These are phyloP conservation scores for Pachyuromys duprasi DNA, from an alignment of 2,797 vertebrate genomes.

Conservation along the genomic window DNA sequence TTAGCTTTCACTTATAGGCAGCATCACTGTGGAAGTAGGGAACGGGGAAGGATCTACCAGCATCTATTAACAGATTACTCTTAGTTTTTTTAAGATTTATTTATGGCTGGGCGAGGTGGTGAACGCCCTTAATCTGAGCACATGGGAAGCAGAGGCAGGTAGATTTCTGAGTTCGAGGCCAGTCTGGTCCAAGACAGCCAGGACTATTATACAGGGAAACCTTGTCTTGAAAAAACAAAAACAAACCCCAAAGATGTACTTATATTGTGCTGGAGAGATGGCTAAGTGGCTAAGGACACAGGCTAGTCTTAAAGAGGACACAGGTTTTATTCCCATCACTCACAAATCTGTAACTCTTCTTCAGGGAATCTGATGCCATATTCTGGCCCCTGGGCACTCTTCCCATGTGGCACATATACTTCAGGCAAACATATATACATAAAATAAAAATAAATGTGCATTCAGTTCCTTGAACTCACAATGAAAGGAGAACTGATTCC, in stretches of 20 bases:
- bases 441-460: neutral
- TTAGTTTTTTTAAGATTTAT: neutral
- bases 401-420: neutral
- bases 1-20: neutral
- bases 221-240: too few species aligned
- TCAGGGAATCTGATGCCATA: neutral
- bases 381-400: neutral
- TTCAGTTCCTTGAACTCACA: neutral
- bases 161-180: too few species aligned
- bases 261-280: too few species aligned
- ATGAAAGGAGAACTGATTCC: neutral
- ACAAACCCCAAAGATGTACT: too few species aligned
- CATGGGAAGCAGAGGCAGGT: too few species aligned
- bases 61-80: neutral
- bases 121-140: too few species aligned
- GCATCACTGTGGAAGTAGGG: neutral
- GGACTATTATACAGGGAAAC: too few species aligned
- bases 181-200: too few species aligned
- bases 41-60: neutral
- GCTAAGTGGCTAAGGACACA: too few species aligned
- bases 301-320: neutral
- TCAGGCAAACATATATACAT: neutral
- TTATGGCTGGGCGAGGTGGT: neutral
- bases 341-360: neutral
- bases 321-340: neutral